phyloP scores from a whole-genome alignment of 2,888 invertebrate species.

The Lycia hirtaria region DNA sequence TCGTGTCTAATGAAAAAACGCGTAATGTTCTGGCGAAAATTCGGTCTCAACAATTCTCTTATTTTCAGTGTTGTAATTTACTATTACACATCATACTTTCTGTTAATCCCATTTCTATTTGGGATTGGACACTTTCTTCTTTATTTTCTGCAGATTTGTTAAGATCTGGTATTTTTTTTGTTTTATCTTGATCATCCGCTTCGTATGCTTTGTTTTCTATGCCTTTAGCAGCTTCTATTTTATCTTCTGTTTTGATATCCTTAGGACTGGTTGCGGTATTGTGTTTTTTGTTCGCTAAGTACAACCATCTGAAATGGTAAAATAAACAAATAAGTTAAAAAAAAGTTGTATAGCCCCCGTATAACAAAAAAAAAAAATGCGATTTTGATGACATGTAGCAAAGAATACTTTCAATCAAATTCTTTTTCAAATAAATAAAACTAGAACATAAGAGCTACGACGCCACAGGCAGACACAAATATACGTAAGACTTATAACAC shows the following conservation, averaged over 20 bases:
- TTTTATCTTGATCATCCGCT: slow-evolving; percentile 66
- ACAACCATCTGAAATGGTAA: slow-evolving; percentile 87
- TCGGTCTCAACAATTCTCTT: background rate
- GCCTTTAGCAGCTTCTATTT: slow-evolving; percentile 58
- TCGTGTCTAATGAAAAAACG: background rate
- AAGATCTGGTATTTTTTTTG: slow-evolving; percentile 44
- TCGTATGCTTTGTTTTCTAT: slow-evolving; percentile 78
- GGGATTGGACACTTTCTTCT: slow-evolving; percentile 61
- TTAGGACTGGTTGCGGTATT: slow-evolving; percentile 47
- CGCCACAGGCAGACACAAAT: no score
- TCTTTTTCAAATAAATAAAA: no score
- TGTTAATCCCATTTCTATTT: slow-evolving; percentile 75
- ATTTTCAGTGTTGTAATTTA: slow-evolving; percentile 56
- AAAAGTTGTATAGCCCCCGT: no score
- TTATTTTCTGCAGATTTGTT: slow-evolving; percentile 42
- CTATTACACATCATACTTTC: slow-evolving; percentile 74
- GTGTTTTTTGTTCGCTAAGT: slow-evolving; percentile 87
- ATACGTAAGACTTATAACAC: no score
- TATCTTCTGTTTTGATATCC: slow-evolving; percentile 49
- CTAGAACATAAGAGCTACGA: no score
- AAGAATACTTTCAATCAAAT: no score
- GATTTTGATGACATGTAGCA: no score
- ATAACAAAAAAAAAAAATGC: no score
- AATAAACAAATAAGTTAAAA: slow-evolving; percentile 13
- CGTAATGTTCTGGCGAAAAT: no score